These are phyloP conservation scores for Trachelipus rathkii DNA, from an alignment of 1,140 invertebrate genomes.

Conservation along the genomic window DNA sequence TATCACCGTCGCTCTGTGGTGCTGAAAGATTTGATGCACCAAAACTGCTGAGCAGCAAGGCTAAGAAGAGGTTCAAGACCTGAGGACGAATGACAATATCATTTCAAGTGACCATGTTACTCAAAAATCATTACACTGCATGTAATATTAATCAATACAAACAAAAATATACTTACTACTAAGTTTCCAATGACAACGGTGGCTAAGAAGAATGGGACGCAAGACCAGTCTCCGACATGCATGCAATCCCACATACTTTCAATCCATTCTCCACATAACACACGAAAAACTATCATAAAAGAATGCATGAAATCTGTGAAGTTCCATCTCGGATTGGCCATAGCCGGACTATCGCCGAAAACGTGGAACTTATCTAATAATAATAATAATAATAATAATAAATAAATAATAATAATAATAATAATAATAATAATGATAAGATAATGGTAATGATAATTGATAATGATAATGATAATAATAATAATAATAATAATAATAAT, in stretches of 20 bases:
- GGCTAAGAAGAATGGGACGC: conserved; percentile 94
- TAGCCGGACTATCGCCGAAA: conserved; percentile 60
- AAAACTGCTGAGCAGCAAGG: conserved; percentile 95
- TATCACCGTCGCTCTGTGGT: conserved; percentile 84
- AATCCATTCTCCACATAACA: conserved; percentile 97
- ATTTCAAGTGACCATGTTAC: no score
- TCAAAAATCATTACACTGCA: neutral
- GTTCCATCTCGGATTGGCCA: conserved; percentile 77
- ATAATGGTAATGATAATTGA: no score
- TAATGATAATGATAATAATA: no score
- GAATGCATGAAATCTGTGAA: conserved; percentile 94
- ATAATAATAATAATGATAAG: no score
- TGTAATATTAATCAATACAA: neutral
- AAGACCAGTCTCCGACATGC: conserved; percentile 81
- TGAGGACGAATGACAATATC: conserved; percentile 50
- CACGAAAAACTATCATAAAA: conserved; percentile 97
- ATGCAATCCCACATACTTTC: conserved; percentile 98
- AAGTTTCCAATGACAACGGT: conserved; percentile 97
- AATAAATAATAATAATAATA: no score
- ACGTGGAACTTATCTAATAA: conserved; percentile 70
- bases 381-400: conserved; percentile 23
- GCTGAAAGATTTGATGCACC: conserved; percentile 85
- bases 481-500: no score
- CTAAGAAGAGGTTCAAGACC: conserved; percentile 98
- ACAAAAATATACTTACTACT: conserved; percentile 72